Base-by-base conservation (phyloP, 2,113 vertebrate genomes). In the Atractosteus spatula region DNA sequence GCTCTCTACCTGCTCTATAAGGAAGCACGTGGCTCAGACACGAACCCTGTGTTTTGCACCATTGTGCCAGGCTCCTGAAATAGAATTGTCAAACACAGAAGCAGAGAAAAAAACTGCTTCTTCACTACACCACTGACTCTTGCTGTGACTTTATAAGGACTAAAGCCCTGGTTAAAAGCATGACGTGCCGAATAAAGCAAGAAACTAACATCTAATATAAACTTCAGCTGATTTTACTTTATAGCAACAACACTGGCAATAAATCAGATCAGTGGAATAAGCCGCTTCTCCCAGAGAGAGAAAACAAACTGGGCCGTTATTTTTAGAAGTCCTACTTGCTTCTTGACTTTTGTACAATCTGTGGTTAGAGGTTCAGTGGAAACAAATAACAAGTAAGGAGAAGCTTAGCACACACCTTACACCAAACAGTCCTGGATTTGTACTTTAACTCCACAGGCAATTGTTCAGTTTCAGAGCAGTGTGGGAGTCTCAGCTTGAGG, bases 111-210 rank as follows among this genome's bases (percentile, higher is more conserved):
- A 64, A 71, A 42, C 45, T 66, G 68, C 41, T 59, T 68, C 76
- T 56, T 78, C 75, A 67, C 74, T 13, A 70, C 72, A 73, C 76
- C 77, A 74, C 74, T 75, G 17, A 55, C 76, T 66, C 69, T 76
- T 78, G 55, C 8, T 41, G 76, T 92, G 88, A 81, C 90, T 91
- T 92, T 90, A 92, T 89, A 93, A 90, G 90, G 90, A 89, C 75
- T 85, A 81, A 69, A 44, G 76, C 75, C 55, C 74, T 65, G 82
- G 72, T 75, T 42, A 56, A 75, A 78, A 3, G 68, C 61, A 68
- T 71, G 8, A 47, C 69, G 54, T 68, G 75, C 67, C 73, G 69
- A 87, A 67, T 44, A 74, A 77, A 79, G n/a, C 13, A 59, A 16
- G 70, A 78, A 71, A 85, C 64, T 77, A 86, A 86, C 72, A 77